Evolutionary conservation across 2,797 vertebrate genomes (phyloP).

Genomic region (Pogoniulus pusillus): DNA sequence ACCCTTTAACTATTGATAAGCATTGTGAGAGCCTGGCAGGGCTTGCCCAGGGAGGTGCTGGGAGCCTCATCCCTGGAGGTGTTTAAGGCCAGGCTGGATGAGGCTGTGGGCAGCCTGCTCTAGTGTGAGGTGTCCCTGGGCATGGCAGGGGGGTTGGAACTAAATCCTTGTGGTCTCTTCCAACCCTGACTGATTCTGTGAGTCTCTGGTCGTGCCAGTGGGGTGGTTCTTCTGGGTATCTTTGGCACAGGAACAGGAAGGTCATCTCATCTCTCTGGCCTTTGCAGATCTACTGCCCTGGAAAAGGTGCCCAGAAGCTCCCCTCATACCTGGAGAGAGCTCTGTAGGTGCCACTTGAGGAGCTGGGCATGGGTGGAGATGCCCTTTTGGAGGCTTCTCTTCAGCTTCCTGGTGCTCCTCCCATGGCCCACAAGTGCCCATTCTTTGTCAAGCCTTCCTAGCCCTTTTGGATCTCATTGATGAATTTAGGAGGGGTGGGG

Average conservation of each 20-base stretch:
- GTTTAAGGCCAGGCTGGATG: too few species aligned
- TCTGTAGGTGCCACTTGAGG: accelerated
- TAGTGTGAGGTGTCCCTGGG: too few species aligned
- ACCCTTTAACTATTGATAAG: too few species aligned
- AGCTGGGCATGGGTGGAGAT: background rate
- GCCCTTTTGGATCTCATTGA: background rate
- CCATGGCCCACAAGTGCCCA: background rate
- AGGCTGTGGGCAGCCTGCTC: too few species aligned
- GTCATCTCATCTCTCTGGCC: background rate
- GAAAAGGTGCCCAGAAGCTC: background rate
- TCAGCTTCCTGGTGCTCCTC: background rate
- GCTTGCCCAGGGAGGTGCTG: too few species aligned
- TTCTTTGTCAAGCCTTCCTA: background rate
- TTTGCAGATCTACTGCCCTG: background rate
- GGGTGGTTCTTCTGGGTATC: background rate
- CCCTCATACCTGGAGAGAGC: accelerated
- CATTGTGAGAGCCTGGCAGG: too few species aligned
- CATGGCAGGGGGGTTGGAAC: too few species aligned
- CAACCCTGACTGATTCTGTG: too few species aligned
- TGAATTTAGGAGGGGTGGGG: background rate
- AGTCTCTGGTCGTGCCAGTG: background rate
- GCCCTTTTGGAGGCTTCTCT: accelerated
- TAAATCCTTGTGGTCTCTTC: too few species aligned
- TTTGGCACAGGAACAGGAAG: background rate
- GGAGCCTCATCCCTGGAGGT: too few species aligned